Base-by-base conservation (phyloP, 1,140 invertebrate genomes). In the Sinonovacula constricta region DNA sequence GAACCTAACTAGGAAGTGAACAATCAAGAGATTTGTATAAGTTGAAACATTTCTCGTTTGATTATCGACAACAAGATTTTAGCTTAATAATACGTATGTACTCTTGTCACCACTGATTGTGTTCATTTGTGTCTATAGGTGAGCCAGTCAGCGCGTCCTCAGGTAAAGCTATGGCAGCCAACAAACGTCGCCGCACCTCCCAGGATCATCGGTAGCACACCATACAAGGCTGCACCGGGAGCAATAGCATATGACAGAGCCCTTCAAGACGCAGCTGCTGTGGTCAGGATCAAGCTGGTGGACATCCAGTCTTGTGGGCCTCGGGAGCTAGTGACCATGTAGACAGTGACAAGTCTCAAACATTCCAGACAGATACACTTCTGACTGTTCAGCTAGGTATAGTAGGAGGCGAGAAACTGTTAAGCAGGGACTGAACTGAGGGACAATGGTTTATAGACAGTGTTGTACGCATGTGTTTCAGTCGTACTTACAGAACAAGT, bases 181-280 rank as follows among this genome's bases (percentile, higher is more conserved):
- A 31, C 54, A 76, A 76, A 67, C 49, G 72, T 3, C 31, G 72
- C 22, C 26, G 72, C 15, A 76, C 62, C 1, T 76, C 72, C 24
- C 72, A 76, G 31, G 72, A 76, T 31, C 72, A 76, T 30, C 66
- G 72, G 51, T 76, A 76, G 72, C 62, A 62, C 28, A 22, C 1
- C 26, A n/a, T 24, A 7, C 26, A 53, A 18, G 51, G 2, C 26
- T 53, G 51, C 26, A 18, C 26, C 26, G 26, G 51, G 26, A 18
- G 26, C 26, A n/a, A 53, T 53, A 7, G 18, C 51, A n/a, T n/a
- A 53, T 53, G n/a, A 24, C 26, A n/a, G 26, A 18, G n/a, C 18
- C 26, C 26, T n/a, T 2, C 26, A 53, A n/a, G n/a, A n/a, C 26
- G 26, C 18, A 53, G 51, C 26, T 53, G 26, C 26, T 53, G 26